These are phyloP conservation scores for Sprattus sprattus DNA, from an alignment of 2,113 vertebrate species.

Conservation along the genomic window DNA sequence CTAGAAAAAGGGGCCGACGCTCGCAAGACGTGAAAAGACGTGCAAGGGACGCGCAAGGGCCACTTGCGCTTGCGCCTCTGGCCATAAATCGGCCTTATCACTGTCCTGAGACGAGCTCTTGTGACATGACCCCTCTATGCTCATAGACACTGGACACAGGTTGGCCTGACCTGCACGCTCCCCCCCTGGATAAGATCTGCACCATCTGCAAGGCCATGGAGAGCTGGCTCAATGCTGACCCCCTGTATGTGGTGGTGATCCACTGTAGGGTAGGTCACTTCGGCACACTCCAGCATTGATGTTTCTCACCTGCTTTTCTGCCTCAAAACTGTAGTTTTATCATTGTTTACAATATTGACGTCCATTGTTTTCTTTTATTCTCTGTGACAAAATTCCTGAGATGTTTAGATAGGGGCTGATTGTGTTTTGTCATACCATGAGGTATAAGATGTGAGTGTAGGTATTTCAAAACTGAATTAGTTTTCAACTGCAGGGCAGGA, in stretches of 20 bases:
- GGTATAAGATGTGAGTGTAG: too few species aligned
- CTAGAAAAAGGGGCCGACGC: too few species aligned
- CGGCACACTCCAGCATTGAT: neutral
- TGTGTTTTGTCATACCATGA: too few species aligned
- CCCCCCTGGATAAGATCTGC: slow-evolving; percentile 90
- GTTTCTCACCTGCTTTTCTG: neutral
- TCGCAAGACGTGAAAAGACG: too few species aligned
- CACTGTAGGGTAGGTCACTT: slow-evolving; percentile 84
- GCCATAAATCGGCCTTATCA: too few species aligned
- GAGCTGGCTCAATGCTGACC: slow-evolving; percentile 87
- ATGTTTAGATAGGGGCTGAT: too few species aligned
- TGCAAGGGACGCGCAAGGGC: too few species aligned
- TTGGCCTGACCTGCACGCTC: slow-evolving; percentile 94
- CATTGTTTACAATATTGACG: neutral
- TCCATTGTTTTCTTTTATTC: neutral
- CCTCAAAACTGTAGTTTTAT: neutral
- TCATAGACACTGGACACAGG: slow-evolving; percentile 87
- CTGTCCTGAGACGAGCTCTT: neutral
- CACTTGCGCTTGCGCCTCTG: too few species aligned
- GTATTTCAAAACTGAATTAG: neutral
- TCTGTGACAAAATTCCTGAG: neutral
- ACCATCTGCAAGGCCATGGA: slow-evolving; percentile 97
- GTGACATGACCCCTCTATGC: neutral
- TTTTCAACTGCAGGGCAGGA: neutral
- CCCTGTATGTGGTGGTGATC: slow-evolving; percentile 88